phyloP scores from a whole-genome alignment of 2,888 invertebrate species.

The Meliscaeva auricollis region DNA sequence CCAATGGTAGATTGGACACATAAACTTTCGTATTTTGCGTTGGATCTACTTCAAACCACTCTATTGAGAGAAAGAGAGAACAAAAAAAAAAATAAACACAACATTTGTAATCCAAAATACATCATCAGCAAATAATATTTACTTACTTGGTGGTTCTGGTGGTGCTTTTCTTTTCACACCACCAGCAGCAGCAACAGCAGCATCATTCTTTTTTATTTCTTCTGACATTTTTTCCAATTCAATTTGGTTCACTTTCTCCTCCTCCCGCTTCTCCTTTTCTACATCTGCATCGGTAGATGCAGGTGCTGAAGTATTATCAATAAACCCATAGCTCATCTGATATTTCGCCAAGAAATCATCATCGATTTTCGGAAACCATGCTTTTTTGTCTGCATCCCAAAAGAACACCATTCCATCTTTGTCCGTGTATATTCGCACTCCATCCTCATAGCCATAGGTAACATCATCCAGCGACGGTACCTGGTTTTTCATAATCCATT shows the following conservation, averaged over 20 bases:
- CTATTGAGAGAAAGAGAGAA: conserved; percentile 81
- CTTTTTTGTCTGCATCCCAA: conserved; percentile 95
- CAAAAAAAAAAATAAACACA: conserved; percentile 24
- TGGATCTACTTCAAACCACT: conserved; percentile 97
- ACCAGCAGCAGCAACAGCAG: conserved; percentile 49
- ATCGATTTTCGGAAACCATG: conserved; percentile 98
- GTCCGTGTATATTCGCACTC: conserved; percentile 92
- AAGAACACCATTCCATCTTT: conserved; percentile 95
- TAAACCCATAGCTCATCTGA: conserved; percentile 97
- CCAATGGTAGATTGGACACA: conserved; percentile 95
- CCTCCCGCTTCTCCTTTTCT: conserved; percentile 64
- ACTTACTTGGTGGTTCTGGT: conserved; percentile 85
- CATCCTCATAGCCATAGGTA: conserved; percentile 90
- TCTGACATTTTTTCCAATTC: conserved; percentile 71
- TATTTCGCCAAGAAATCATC: conserved; percentile 98
- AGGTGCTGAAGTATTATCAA: conserved; percentile 85
- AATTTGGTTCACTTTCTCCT: conserved; percentile 77
- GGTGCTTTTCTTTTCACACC: conserved; percentile 84
- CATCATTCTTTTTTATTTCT: conserved; percentile 44
- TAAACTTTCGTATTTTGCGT: conserved; percentile 97
- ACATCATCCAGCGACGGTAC: conserved; percentile 79
- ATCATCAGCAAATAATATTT: conserved; percentile 9
- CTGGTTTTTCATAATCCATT: conserved; percentile 85
- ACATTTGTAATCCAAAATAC: conserved; percentile 1
- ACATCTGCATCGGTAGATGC: conserved; percentile 76